Conservation (phyloP, 2,113 vertebrate species). For the Paracanthobrama guichenoti region DNA sequence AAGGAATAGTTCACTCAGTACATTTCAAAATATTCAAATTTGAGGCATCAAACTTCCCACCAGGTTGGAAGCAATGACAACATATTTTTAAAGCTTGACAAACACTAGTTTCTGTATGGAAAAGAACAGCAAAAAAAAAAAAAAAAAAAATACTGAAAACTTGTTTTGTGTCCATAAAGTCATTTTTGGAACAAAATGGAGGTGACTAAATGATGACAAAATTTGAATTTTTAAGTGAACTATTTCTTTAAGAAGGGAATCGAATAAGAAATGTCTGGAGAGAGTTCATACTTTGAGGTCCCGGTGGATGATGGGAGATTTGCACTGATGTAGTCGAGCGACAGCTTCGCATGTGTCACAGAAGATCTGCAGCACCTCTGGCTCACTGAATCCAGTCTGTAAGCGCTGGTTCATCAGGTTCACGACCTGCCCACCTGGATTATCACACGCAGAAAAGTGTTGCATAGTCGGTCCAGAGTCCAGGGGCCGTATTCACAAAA, state of each 20-base stretch:
- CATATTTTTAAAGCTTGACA: neutral
- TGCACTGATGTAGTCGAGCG: conserved; percentile 91
- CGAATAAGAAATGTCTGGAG: neutral
- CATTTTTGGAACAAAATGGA: neutral
- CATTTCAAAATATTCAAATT: neutral
- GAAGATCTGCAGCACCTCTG: conserved; percentile 93
- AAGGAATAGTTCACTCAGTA: neutral
- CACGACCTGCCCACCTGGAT: conserved; percentile 91
- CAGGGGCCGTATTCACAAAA: too few relatives aligned
- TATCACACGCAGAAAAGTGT: conserved; percentile 17
- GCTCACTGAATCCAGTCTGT: conserved; percentile 92
- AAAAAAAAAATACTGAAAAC: neutral
- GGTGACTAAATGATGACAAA: neutral
- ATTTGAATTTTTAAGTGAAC: neutral
- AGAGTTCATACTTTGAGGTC: conserved; percentile 86
- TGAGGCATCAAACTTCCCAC: neutral
- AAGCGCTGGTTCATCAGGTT: conserved; percentile 97
- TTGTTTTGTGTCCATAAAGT: neutral
- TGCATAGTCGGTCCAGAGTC: neutral
- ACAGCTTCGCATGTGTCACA: conserved; percentile 96
- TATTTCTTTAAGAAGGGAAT: neutral
- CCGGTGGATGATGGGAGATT: conserved; percentile 91
- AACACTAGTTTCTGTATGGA: neutral
- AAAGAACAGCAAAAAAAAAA: neutral
- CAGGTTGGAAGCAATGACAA: neutral